Conservation (phyloP, 2,113 vertebrate genomes). For the Ifrita kowaldi region DNA sequence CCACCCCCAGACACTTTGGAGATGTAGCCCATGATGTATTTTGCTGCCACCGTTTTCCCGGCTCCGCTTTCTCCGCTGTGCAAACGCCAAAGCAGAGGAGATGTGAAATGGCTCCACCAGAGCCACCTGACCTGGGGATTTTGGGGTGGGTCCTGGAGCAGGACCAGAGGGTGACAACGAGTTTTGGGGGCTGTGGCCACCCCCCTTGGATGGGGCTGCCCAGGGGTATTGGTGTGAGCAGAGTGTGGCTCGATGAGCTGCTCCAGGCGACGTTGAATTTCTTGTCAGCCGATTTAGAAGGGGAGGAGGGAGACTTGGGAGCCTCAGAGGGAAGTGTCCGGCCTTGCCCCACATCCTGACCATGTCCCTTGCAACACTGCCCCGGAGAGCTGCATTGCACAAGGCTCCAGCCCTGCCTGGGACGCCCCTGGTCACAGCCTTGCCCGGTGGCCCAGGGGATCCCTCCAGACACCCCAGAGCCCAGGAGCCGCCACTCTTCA, state of each 20-base stretch:
- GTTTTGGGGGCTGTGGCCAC: background rate
- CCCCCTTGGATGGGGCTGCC: background rate
- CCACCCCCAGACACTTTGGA: slow-evolving; percentile 97
- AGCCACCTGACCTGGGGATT: accelerated
- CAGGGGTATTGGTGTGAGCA: accelerated
- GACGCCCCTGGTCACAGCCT: background rate
- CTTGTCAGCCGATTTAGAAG: background rate
- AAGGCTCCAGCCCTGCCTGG: background rate
- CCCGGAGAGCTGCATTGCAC: background rate
- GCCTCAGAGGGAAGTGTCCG: background rate
- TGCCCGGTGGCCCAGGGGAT: background rate
- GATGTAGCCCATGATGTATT: slow-evolving; percentile 99
- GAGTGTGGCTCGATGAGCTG: background rate
- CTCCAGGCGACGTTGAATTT: background rate
- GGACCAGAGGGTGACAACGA: background rate
- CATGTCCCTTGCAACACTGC: background rate
- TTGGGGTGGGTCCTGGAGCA: background rate
- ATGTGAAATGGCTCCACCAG: background rate
- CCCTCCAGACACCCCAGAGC: background rate
- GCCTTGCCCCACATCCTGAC: slow-evolving; percentile 42
- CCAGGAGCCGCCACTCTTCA: background rate
- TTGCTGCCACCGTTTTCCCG: slow-evolving; percentile 95
- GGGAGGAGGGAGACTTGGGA: background rate
- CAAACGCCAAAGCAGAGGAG: background rate
- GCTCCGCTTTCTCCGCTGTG: slow-evolving; percentile 93